Percentiles rank a stretch among this genome's conserved stretches.
These are phyloP conservation scores for Nothoprocta perdicaria DNA, from an alignment of 2,113 vertebrate genomes.

Conservation along the genomic window DNA sequence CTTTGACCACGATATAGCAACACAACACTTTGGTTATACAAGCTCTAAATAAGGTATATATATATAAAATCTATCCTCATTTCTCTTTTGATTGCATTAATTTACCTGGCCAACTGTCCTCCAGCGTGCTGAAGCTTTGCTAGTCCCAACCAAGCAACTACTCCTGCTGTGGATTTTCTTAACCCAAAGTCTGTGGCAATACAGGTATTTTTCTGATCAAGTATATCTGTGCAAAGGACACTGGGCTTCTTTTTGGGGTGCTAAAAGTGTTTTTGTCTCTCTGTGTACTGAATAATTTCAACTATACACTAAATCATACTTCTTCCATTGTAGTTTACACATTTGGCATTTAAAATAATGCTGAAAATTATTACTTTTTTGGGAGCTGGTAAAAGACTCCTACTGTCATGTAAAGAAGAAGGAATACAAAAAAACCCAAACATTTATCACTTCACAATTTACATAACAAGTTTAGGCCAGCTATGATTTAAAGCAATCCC, in stretches of 20 bases:
- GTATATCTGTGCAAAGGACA: not conserved
- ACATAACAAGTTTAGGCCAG: constrained; percentile 36
- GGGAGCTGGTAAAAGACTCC: not conserved
- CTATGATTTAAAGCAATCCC: constrained; percentile 63
- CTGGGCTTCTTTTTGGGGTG: not conserved
- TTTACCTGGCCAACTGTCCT: not conserved
- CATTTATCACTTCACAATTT: constrained; percentile 47
- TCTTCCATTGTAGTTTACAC: constrained; percentile 31
- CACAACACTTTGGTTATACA: rapidly evolving
- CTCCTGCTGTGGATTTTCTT: not conserved
- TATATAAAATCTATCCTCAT: not conserved
- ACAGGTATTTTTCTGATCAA: not conserved
- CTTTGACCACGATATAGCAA: not conserved
- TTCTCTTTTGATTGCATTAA: not conserved
- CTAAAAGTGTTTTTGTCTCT: not conserved
- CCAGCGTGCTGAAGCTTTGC: not conserved
- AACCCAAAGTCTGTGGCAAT: not conserved
- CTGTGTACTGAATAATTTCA: not conserved
- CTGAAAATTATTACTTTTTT: constrained; percentile 24
- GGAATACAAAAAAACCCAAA: constrained; percentile 7
- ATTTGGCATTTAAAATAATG: not conserved
- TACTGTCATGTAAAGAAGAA: constrained; percentile 54
- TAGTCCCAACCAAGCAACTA: not conserved
- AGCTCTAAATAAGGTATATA: not conserved
- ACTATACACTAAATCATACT: not conserved